Evolutionary conservation across 2,113 vertebrate species (phyloP), one percentile per base, ranked within the genome.

Genomic region (Columbina picui): DNA sequence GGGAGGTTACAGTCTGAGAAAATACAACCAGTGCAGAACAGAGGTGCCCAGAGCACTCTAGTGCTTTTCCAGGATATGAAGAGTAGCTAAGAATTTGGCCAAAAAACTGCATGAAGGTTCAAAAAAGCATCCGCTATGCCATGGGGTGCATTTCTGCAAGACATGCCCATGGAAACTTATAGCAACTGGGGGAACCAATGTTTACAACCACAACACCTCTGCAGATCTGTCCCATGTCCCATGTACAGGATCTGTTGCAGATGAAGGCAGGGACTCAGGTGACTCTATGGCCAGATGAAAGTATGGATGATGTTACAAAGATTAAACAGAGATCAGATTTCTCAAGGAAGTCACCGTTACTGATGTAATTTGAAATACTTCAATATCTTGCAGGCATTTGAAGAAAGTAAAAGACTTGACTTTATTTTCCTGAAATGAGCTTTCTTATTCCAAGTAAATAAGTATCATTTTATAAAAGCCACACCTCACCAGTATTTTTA

Each of bases 111-210:
- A 6, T 30, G 23, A 61, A 64, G 55, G n/a, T 53, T 78, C 41
- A 21, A 75, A 78, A 78, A 71, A 59, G 19, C 45, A 50, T 13
- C 38, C 16, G 10, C 8, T 12, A 13, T 57, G 20, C 30, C 45
- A 43, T 19, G 13, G 70, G 27, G 27, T 22, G 10, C 17, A 9
- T 47, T 86, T 84, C 73, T 87, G 55, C 53, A 60, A 65, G 55
- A 21, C 15, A 61, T n/a, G 26, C 15, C 16, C 36, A 18, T 0
- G 6, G 53, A 76, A 91, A 39, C 39, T 29, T 20, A 14, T 34
- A 69, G 39, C 39, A 65, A 29, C 8, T 1, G 6, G 13, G 8
- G 21, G 5, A 67, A 27, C 4, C 5, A 39, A 20, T 0, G 0
- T 32, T 53, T 63, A 29, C n/a, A 49, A 34, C 9, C 34, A 14